Conservation (phyloP, 2,113 vertebrate genomes). For the Sinocyclocheilus grahami region DNA sequence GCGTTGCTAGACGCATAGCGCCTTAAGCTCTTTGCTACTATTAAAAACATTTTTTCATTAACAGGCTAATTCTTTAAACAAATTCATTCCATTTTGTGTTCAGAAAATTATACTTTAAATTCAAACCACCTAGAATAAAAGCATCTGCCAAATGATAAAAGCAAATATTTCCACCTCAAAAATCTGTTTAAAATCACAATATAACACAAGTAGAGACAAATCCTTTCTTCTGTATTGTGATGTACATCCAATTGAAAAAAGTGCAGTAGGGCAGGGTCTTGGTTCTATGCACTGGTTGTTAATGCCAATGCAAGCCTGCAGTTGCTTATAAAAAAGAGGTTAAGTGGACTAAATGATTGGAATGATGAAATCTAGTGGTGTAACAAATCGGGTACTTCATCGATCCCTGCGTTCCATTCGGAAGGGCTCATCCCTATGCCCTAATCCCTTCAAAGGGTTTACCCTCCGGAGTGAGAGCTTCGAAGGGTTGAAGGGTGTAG, state of each 20-base stretch:
- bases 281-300: too few relatives aligned
- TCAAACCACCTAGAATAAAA: background rate
- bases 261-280: background rate
- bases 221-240: background rate
- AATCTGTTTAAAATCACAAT: background rate
- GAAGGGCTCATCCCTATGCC: too few relatives aligned
- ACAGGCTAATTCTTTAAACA: background rate
- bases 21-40: background rate
- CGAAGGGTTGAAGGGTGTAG: too few relatives aligned
- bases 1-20: background rate
- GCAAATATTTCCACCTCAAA: background rate
- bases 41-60: background rate
- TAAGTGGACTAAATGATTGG: too few relatives aligned
- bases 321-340: too few relatives aligned
- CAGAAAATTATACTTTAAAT: background rate
- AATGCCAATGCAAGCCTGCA: too few relatives aligned
- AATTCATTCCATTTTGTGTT: background rate
- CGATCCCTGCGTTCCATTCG: too few relatives aligned
- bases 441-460: too few relatives aligned
- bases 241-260: background rate
- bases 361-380: too few relatives aligned
- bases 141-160: background rate
- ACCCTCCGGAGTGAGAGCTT: too few relatives aligned
- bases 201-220: background rate
- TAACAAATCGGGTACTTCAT: too few relatives aligned